These are phyloP conservation scores for Anthoscopus minutus DNA, from an alignment of 2,113 vertebrate genomes.

Conservation along the genomic window DNA sequence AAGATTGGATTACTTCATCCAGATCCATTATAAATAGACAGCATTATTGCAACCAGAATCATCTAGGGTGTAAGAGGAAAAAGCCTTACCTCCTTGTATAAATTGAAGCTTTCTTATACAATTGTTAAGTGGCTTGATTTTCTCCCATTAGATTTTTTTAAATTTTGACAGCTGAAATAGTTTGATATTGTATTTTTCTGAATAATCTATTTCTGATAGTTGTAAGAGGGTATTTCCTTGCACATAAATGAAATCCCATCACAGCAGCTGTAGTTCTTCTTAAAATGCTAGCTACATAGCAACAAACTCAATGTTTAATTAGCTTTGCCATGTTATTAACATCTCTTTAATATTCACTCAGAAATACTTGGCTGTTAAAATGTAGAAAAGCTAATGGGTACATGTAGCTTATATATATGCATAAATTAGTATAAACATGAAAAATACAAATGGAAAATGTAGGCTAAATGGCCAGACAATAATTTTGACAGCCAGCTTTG, in stretches of 20 bases:
- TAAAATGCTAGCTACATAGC: slow-evolving; percentile 31
- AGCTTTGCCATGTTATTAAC: slow-evolving; percentile 2
- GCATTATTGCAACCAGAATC: not conserved
- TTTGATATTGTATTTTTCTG: not conserved
- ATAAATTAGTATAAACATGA: not conserved
- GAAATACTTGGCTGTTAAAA: not conserved
- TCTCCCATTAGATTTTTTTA: not conserved
- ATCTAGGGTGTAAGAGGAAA: not conserved
- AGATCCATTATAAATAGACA: not conserved
- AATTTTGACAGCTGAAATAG: slow-evolving; percentile 16
- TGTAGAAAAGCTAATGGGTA: not conserved
- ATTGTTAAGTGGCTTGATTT: not conserved
- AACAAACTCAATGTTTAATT: slow-evolving; percentile 36
- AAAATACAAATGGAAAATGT: not conserved
- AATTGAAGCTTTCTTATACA: not conserved
- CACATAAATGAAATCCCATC: slow-evolving; percentile 1
- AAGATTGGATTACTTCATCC: not conserved
- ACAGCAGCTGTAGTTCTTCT: slow-evolving; percentile 11
- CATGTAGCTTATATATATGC: slow-evolving; percentile 11
- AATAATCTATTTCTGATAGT: slow-evolving; percentile 27
- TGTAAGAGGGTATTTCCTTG: not conserved
- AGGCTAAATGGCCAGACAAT: not conserved
- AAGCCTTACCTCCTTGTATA: not conserved
- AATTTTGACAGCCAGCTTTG: not conserved
- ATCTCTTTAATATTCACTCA: slow-evolving; percentile 40